Base-by-base conservation (phyloP, 2,113 vertebrate genomes). In the Triplophysa rosa region DNA sequence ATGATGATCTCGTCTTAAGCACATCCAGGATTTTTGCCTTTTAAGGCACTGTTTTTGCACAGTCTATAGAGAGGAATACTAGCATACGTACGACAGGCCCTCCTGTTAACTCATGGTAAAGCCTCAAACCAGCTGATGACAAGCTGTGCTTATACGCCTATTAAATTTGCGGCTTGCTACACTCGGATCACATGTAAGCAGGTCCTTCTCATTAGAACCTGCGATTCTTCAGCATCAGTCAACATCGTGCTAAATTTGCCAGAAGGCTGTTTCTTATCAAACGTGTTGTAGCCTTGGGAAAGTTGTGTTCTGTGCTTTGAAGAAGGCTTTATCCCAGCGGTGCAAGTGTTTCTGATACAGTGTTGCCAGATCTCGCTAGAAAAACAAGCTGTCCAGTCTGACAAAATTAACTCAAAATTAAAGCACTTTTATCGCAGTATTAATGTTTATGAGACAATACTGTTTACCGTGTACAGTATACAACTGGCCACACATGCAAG, bases 21-120 rank as follows among this genome's bases (percentile, higher is more conserved):
- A 52, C 23, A 23, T 65, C 26, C 45, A 77, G 26, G 73, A 77
- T 64, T 76, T 77, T 62, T 77, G 62, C 73, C 73, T 77, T 77
- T 77, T 77, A 77, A 65, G 73, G 73, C 62, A 33, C 42, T 65
- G 62, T 65, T 77, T 77, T 52, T 54, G 24, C 29, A 26, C 23
- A 63, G 37, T 14, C 42, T 63, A 49, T 77, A 77, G 42, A 64
- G 24, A 64, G 42, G 1, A 45, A 61, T 33, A 29, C 56, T 33
- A 45, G 54, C 61, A 33, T 45, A 49, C 61, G 45, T 24, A 33
- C 40, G 8, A 33, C 40, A 45, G 59, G 37, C 58, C 45, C 40
- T 47, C 56, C 68, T 58, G 6, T 61, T 37, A 45, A 45, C 70
- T 73, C 70, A 73, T 61, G 37, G 56, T 47, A 23, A 65, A 21